Percentiles rank a stretch among this genome's conserved stretches.
Evolutionary conservation across 2,888 invertebrate species (phyloP).

Genomic region (Acrobasis consociella): DNA sequence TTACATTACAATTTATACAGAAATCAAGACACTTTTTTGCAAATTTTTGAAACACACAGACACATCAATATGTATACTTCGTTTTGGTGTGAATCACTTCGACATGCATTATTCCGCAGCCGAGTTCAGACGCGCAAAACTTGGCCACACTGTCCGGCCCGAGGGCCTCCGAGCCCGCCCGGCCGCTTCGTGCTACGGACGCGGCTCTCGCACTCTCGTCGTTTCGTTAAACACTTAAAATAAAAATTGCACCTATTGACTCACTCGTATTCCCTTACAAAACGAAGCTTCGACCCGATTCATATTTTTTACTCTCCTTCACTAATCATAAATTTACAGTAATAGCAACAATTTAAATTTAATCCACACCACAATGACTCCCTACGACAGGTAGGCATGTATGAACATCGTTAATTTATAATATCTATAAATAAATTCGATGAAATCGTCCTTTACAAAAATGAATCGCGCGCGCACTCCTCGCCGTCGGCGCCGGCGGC

Average conservation of each 20-base stretch:
- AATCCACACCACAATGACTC: conserved; percentile 75
- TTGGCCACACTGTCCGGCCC: not conserved
- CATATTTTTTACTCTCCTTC: conserved; percentile 72
- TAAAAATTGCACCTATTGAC: conserved; percentile 80
- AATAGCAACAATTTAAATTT: conserved; percentile 78
- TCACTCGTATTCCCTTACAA: conserved; percentile 74
- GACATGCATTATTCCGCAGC: not conserved
- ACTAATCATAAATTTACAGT: conserved; percentile 77
- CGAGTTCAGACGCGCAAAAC: conserved; percentile 6
- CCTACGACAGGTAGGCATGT: conserved; percentile 69
- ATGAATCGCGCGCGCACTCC: conserved; percentile 57
- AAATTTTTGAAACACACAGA: conserved; percentile 3
- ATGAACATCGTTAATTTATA: conserved; percentile 75
- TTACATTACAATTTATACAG: conserved; percentile 7
- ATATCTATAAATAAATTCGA: conserved; percentile 82
- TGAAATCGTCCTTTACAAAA: conserved; percentile 78
- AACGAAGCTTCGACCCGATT: conserved; percentile 76
- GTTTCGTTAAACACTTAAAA: conserved; percentile 63
- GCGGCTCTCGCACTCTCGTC: conserved; percentile 43
- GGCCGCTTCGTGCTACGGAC: conserved; percentile 35
- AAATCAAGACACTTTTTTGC: not conserved
- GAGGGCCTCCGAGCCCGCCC: conserved; percentile 26
- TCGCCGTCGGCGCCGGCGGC: conserved; percentile 37
- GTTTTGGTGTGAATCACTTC: conserved; percentile 3
- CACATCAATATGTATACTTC: not conserved